Percentiles rank a stretch among this genome's conserved stretches.
phyloP scores from a whole-genome alignment of 1,140 invertebrate genomes.

The Lordiphosa clarofinis region DNA sequence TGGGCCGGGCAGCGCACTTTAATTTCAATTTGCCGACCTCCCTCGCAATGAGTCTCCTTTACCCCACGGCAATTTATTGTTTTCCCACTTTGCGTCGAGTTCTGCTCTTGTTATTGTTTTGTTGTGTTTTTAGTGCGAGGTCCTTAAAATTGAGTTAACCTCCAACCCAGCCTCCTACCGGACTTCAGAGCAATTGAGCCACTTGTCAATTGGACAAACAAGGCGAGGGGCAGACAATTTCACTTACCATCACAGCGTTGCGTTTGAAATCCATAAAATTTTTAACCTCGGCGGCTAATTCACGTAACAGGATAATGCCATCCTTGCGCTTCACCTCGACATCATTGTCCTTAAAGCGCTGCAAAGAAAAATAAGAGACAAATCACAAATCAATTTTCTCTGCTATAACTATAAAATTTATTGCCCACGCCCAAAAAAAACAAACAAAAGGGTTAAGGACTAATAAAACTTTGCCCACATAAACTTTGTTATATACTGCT shows the following conservation, averaged over 20 bases:
- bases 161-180: conserved; percentile 8
- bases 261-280: conserved; percentile 95
- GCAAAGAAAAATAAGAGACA: conserved; percentile 58
- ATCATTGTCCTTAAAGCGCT: conserved; percentile 89
- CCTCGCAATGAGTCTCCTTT: conserved; percentile 24
- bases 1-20: conserved; percentile 59
- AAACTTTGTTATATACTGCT: conserved; percentile 47
- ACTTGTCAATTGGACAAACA: conserved; percentile 52
- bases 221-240: conserved; percentile 6
- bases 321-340: conserved; percentile 88
- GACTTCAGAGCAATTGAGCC: conserved; percentile 61
- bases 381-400: conserved; percentile 38
- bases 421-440: conserved; percentile 20
- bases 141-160: conserved; percentile 44
- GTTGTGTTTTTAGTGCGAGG: conserved; percentile 45
- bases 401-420: conserved; percentile 56
- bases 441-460: conserved; percentile 46
- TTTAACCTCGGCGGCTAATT: conserved; percentile 91
- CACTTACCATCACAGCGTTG: conserved; percentile 91
- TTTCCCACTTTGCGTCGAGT: conserved; percentile 63
- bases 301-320: conserved; percentile 89
- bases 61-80: conserved; percentile 66
- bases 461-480: conserved; percentile 58
- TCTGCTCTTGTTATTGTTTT: conserved; percentile 53
- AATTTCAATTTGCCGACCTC: conserved; percentile 64